A percentile compares a stretch with the other conserved stretches of the same genome.
Conservation (phyloP, 2,113 vertebrate genomes). For the Thoracochromis brauschi region DNA sequence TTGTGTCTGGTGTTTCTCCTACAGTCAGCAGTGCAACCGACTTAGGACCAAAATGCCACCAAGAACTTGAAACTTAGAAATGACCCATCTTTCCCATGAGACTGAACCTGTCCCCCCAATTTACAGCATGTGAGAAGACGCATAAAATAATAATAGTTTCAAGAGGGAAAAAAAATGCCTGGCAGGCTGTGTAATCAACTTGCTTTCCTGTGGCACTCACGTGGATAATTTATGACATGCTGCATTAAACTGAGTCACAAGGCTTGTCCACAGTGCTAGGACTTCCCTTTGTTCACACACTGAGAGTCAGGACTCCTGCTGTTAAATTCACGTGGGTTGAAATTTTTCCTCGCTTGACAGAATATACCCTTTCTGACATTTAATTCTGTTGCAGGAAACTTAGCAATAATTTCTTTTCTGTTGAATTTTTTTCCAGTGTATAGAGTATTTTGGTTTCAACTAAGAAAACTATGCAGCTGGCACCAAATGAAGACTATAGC, state of each 20-base stretch:
- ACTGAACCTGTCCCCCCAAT: neutral
- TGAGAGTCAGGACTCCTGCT: neutral
- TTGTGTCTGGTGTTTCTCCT: neutral
- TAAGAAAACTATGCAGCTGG: neutral
- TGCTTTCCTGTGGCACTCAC: neutral
- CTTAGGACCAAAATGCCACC: neutral
- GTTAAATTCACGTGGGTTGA: neutral
- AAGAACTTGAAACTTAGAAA: neutral
- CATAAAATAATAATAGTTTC: neutral
- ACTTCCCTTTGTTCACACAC: neutral
- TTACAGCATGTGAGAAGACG: neutral
- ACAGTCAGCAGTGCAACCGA: neutral
- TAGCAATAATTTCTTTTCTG: neutral
- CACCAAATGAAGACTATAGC: neutral
- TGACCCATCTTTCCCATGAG: neutral
- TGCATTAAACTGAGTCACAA: neutral
- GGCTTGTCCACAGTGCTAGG: neutral
- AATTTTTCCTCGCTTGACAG: neutral
- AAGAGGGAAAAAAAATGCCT: neutral
- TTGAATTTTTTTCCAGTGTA: neutral
- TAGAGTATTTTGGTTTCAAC: neutral
- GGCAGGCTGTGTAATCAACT: neutral
- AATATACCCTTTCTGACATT: neutral
- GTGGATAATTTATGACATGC: neutral
- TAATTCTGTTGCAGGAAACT: neutral